Percentiles rank a stretch among this genome's conserved stretches.
Evolutionary conservation across 2,797 vertebrate genomes (phyloP).

Genomic region (Gymnothorax reevesii): DNA sequence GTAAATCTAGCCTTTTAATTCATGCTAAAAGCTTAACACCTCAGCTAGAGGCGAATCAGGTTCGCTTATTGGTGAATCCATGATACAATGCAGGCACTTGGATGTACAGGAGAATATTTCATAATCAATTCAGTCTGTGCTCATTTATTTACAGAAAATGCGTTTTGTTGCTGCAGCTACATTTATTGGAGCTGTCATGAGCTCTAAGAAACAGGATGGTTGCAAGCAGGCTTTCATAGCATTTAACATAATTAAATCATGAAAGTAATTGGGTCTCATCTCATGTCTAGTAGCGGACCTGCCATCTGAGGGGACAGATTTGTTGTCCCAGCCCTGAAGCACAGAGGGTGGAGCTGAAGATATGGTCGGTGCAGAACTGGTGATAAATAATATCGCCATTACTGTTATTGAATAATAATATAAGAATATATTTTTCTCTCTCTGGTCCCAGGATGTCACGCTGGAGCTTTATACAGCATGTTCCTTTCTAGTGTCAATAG

Average conservation of each 20-base stretch:
- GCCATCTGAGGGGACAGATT: too few species aligned
- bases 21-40: constrained; percentile 5
- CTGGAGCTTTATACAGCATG: too few species aligned
- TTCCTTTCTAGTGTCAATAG: too few species aligned
- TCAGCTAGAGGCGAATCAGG: not conserved
- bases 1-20: not conserved
- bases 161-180: not conserved
- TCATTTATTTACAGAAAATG: not conserved
- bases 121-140: not conserved
- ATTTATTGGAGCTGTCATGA: not conserved
- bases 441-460: too few species aligned
- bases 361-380: too few species aligned
- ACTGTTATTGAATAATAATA: too few species aligned
- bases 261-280: not conserved
- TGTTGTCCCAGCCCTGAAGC: too few species aligned
- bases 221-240: not conserved
- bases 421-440: too few species aligned
- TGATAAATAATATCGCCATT: too few species aligned
- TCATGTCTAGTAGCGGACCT: not conserved
- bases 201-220: not conserved
- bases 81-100: not conserved
- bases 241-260: not conserved
- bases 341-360: too few species aligned
- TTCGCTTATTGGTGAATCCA: not conserved
- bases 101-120: not conserved